Evolutionary conservation across 92 coral and sea anemone genomes (phyloP), one percentile per base, ranked within the genome.

Genomic region (Actinernus sp.): DNA sequence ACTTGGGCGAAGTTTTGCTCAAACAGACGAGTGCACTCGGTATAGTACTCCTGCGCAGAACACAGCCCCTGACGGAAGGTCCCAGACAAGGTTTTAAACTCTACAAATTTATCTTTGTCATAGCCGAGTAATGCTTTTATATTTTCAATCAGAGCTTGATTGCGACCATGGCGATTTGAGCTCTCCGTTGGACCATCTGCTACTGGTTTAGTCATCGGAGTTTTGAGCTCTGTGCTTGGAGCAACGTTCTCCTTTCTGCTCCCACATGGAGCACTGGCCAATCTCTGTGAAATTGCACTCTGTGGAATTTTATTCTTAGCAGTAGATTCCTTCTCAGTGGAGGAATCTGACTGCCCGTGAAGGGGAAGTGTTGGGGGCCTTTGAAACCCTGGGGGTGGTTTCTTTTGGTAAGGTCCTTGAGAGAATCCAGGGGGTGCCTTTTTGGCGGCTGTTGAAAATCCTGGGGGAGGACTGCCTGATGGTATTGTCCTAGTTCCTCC

Each of bases 11-110:
- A 73, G 49, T 87, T 79, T 12, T 71, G 44, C 57, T 77, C 98
- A 18, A 94, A 82, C 22, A 94, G 71, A 16, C 48, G 55, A 17
- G 73, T 87, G 59, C 98, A 94, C n/a, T 80, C 70, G 1, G 50
- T 38, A 49, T 91, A 94, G 48, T 94, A 94, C 1, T 68, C 84
- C 33, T 73, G 36, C 2, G 93, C 95, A n/a, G 97, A 54, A 39
- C 82, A 87, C 29, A 27, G 39, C 13, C 95, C 97, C 36, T 83
- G 81, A 19, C 97, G 88, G 39, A 91, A 94, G 22, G 58, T 77
- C 9, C 97, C 94, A 4, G 98, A 94, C 43, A 94, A 34, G n/a
- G 84, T 65, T 54, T 77, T 84, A 52, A 94, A 94, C 46, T 78
- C 83, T 0, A 62, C 74, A 87, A 94, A 94, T 67, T 85, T 91